A percentile compares a stretch with the other conserved stretches of the same genome.
Evolutionary conservation across 2,113 vertebrate genomes (phyloP).

Genomic region (Myiagra hebetior): DNA sequence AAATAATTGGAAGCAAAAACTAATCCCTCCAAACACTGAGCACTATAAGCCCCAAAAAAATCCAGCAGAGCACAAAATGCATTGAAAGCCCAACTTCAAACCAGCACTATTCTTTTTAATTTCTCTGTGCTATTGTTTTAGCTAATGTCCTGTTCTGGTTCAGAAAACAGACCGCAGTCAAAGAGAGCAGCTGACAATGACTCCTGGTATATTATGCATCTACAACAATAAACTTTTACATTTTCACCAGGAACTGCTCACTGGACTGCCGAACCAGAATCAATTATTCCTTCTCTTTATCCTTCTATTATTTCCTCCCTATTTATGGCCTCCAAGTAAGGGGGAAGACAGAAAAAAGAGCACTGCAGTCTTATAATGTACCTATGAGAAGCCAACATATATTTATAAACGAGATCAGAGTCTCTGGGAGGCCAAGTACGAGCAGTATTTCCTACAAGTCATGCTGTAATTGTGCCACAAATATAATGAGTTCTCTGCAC

Average conservation of each 20-base stretch:
- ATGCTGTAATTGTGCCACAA: conserved; percentile 43
- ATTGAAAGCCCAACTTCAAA: neutral
- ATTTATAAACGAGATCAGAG: neutral
- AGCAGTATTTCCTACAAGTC: conserved; percentile 39
- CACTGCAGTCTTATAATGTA: neutral
- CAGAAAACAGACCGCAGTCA: conserved; percentile 7
- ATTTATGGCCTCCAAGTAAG: conserved; percentile 1
- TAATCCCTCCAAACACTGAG: neutral
- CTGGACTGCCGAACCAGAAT: neutral
- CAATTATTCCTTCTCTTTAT: neutral
- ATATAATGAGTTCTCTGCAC: conserved; percentile 49
- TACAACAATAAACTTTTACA: conserved; percentile 29
- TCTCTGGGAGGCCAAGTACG: neutral
- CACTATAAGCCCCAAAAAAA: neutral
- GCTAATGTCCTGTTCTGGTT: conserved; percentile 35
- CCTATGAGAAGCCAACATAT: neutral
- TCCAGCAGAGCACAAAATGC: neutral
- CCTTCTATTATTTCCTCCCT: neutral
- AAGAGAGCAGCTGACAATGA: conserved; percentile 13
- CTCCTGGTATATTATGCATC: conserved; percentile 30
- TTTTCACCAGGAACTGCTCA: neutral
- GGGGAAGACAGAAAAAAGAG: neutral
- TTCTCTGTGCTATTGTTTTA: conserved; percentile 44
- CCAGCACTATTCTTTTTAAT: neutral
- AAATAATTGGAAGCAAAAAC: conserved; percentile 1